Evolutionary conservation across 1,140 invertebrate genomes (phyloP).

Genomic region (Pseudobourletiella spinata): DNA sequence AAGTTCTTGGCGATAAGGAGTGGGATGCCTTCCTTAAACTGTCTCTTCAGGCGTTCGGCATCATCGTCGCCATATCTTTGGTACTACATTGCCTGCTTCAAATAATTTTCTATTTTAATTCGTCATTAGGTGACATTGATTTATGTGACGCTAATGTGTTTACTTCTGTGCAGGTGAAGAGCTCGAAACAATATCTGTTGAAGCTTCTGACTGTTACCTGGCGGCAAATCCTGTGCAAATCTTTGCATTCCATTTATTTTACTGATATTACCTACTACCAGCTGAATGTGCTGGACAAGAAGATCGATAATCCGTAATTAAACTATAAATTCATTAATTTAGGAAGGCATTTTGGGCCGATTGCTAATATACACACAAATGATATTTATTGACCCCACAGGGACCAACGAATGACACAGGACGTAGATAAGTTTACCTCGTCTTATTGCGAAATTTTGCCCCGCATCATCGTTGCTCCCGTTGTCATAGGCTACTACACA

Average conservation of each 20-base stretch:
- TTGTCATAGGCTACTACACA: constrained; percentile 49
- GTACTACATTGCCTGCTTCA: constrained; percentile 42
- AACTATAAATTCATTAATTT: constrained; percentile 1
- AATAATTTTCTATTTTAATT: not conserved
- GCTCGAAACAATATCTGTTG: constrained; percentile 41
- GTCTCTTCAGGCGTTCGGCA: constrained; percentile 40
- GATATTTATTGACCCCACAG: too few relatives aligned
- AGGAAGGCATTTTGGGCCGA: too few relatives aligned
- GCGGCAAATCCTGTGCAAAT: constrained; percentile 42
- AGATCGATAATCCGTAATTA: constrained; percentile 48
- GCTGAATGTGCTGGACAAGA: constrained; percentile 45
- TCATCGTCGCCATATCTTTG: constrained; percentile 46
- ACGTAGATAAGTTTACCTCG: constrained; percentile 48
- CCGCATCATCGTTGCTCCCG: constrained; percentile 48
- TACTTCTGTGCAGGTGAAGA: constrained; percentile 39
- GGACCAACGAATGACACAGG: constrained; percentile 52
- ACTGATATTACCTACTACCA: constrained; percentile 45
- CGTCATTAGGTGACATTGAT: constrained; percentile 7
- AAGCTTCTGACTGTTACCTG: constrained; percentile 46
- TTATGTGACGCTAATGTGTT: constrained; percentile 9
- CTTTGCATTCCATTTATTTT: constrained; percentile 47
- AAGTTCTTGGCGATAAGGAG: constrained; percentile 46
- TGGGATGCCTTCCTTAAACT: constrained; percentile 41
- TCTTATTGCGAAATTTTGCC: constrained; percentile 45
- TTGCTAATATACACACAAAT: too few relatives aligned